A percentile compares a stretch with the other conserved stretches of the same genome.
These are phyloP conservation scores for Paracentrotus lividus DNA, from an alignment of 53 echinoderm and acorn worm genomes.

Conservation along the genomic window DNA sequence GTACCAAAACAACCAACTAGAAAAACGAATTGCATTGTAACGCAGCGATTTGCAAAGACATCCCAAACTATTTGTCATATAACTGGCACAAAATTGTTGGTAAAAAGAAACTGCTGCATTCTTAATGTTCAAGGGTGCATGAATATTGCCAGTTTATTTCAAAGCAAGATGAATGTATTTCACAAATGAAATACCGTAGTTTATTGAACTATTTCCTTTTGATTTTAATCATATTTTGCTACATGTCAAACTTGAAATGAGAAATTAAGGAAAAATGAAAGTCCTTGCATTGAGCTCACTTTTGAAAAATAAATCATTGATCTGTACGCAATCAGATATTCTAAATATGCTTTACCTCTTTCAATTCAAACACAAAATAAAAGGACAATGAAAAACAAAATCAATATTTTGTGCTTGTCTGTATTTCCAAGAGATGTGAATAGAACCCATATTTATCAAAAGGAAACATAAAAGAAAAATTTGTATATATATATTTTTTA, in stretches of 20 bases:
- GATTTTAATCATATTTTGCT: neutral
- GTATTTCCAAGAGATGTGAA: no score
- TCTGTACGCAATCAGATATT: neutral
- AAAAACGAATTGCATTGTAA: neutral
- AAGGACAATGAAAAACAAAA: no score
- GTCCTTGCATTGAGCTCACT: neutral
- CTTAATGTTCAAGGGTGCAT: neutral
- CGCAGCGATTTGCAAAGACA: neutral
- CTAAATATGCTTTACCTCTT: no score
- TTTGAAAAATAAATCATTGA: neutral
- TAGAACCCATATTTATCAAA: no score
- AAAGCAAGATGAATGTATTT: neutral
- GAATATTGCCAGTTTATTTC: neutral
- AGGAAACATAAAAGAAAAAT: no score
- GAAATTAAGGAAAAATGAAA: neutral
- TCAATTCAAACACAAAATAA: no score
- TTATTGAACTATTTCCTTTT: neutral
- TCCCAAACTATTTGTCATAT: conserved; percentile 30
- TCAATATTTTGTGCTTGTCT: no score
- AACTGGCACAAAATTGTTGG: neutral
- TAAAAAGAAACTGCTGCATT: neutral
- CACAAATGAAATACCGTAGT: neutral
- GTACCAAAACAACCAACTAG: neutral
- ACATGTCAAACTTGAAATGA: neutral
- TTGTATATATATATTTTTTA: no score